Conservation (phyloP, 2,113 vertebrate species). For the Sebastes fasciatus region DNA sequence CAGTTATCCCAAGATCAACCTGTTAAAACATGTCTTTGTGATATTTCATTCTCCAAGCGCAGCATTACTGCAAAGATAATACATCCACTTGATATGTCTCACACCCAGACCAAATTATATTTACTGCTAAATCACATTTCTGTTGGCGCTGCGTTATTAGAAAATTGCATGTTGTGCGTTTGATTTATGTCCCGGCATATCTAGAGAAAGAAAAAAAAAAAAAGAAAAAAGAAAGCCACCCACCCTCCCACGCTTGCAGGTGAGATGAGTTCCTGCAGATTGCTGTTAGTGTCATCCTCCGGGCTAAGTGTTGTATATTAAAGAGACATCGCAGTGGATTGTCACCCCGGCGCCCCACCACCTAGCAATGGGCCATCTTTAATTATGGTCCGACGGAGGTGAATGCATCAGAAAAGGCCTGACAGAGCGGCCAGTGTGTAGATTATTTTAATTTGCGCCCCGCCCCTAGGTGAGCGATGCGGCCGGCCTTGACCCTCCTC, state of each 20-base stretch:
- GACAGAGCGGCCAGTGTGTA: conserved; percentile 89
- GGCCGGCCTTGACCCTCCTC: conserved; percentile 97
- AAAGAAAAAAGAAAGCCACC: conserved; percentile 41
- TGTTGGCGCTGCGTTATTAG: conserved; percentile 76
- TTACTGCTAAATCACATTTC: conserved; percentile 84
- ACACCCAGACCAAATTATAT: conserved; percentile 82
- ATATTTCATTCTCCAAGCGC: conserved; percentile 72
- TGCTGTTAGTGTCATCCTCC: conserved; percentile 82
- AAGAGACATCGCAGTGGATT: conserved; percentile 79
- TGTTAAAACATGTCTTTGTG: conserved; percentile 67
- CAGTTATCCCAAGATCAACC: conserved; percentile 67
- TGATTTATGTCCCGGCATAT: conserved; percentile 83
- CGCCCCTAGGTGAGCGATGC: conserved; percentile 94
- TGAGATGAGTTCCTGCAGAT: conserved; percentile 83
- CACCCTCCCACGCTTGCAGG: conserved; percentile 70
- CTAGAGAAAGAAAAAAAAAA: conserved; percentile 52
- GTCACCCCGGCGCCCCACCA: conserved; percentile 70
- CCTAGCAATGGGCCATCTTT: conserved; percentile 80
- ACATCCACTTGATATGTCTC: conserved; percentile 80
- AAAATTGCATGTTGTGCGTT: conserved; percentile 78
- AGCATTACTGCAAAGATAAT: conserved; percentile 76
- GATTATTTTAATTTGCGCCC: conserved; percentile 99
- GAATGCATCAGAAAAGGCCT: conserved; percentile 82
- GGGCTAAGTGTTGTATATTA: conserved; percentile 85
- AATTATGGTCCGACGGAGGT: conserved; percentile 81